phyloP scores from a whole-genome alignment of 1,140 invertebrate genomes.

The Diachasmimorpha longicaudata region DNA sequence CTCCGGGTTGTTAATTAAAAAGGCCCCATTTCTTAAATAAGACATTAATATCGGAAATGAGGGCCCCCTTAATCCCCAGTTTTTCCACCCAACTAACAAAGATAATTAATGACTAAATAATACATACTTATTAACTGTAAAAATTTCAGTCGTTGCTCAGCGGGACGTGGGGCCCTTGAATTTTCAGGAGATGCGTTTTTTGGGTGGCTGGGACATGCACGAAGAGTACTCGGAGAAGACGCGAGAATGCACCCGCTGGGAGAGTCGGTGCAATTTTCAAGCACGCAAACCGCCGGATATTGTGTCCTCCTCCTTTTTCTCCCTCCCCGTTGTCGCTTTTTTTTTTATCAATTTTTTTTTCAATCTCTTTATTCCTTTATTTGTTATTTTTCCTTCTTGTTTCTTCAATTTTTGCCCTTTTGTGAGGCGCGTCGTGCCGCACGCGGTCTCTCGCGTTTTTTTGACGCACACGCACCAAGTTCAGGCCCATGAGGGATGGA shows the following conservation, averaged over 20 bases:
- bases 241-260: conserved; percentile 33
- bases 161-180: conserved; percentile 25
- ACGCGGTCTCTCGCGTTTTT: conserved; percentile 3
- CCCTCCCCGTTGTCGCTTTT: conserved; percentile 17
- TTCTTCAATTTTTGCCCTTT: conserved; percentile 3
- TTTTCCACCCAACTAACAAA: background rate
- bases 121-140: conserved; percentile 3
- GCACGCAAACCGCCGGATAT: conserved; percentile 36
- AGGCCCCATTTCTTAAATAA: no score
- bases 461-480: background rate
- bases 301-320: conserved; percentile 36
- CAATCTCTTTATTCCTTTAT: background rate
- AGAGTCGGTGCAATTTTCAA: conserved; percentile 36
- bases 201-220: conserved; percentile 5
- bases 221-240: conserved; percentile 2
- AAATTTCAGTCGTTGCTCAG: background rate
- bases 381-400: background rate
- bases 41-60: background rate
- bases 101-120: background rate
- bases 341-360: background rate
- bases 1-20: no score
- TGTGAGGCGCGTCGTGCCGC: background rate
- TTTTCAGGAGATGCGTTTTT: conserved; percentile 25
- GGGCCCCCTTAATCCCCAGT: background rate
- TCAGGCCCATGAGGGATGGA: background rate